Evolutionary conservation across 2,888 invertebrate genomes (phyloP).

Genomic region (Eucriotettix oculatus): DNA sequence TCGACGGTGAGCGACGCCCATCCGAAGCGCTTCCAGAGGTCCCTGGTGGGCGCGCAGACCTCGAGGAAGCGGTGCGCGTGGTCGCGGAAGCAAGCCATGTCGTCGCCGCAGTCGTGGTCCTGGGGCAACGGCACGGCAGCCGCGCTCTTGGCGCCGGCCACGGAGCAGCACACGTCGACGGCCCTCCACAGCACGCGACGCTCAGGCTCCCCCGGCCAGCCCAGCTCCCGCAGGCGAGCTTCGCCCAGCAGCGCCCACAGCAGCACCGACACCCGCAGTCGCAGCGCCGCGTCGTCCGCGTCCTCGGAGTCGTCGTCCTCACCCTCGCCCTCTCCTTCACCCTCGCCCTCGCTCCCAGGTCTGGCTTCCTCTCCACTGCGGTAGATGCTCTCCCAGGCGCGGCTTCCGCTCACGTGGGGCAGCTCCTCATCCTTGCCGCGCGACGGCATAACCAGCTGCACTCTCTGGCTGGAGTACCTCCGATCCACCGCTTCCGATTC

Average conservation of each 20-base stretch:
- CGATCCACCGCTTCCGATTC: no score
- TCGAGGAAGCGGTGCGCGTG: slow-evolving; percentile 13
- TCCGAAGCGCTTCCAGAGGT: slow-evolving; percentile 13
- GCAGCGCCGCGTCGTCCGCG: slow-evolving; percentile 5
- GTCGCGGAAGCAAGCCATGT: slow-evolving; percentile 13
- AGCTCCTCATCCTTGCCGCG: no score
- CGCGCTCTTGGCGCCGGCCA: slow-evolving; percentile 10
- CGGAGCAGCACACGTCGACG: slow-evolving; percentile 10
- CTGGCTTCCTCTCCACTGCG: no score
- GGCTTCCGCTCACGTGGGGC: no score
- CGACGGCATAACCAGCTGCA: no score
- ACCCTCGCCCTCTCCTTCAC: not conserved
- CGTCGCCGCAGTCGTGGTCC: slow-evolving; percentile 11
- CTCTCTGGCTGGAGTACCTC: no score
- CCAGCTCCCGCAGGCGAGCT: slow-evolving; percentile 6
- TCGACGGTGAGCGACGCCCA: slow-evolving; percentile 13
- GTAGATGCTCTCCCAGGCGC: no score
- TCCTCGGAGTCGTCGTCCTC: not conserved
- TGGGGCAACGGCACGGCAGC: slow-evolving; percentile 9
- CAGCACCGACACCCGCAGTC: slow-evolving; percentile 6
- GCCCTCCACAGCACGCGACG: slow-evolving; percentile 9
- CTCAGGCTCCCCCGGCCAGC: slow-evolving; percentile 8
- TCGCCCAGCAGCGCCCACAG: slow-evolving; percentile 13
- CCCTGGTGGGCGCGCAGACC: slow-evolving; percentile 14
- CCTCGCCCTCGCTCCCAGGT: not conserved